Conservation (phyloP, 2,797 vertebrate species). For the Coendou prehensilis region DNA sequence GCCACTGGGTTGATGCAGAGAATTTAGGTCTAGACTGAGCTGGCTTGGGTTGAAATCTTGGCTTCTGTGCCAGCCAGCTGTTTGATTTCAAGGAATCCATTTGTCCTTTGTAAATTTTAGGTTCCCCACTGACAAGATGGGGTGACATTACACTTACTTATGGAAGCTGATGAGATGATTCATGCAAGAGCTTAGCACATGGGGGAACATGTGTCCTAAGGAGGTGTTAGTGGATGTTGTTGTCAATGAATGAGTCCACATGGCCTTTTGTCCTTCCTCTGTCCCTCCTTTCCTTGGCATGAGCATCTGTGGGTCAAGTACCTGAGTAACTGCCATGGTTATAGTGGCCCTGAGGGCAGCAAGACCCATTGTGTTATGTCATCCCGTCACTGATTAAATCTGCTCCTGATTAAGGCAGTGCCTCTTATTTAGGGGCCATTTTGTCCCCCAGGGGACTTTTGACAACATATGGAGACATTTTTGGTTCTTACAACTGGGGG, state of each 20-base stretch:
- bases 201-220: fast-evolving
- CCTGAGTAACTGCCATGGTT: not conserved
- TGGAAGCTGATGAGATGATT: not conserved
- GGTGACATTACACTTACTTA: not conserved
- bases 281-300: not conserved
- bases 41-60: not conserved
- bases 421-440: not conserved
- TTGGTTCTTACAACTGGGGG: not conserved
- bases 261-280: not conserved
- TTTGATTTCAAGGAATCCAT: not conserved
- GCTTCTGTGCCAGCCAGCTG: not conserved
- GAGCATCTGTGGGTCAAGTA: not conserved
- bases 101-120: not conserved
- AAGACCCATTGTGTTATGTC: not conserved
- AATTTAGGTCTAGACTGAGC: not conserved
- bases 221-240: fast-evolving
- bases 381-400: not conserved
- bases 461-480: not conserved
- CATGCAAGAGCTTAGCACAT: not conserved
- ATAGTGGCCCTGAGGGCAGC: not conserved
- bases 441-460: not conserved
- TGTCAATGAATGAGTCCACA: not conserved
- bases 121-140: not conserved
- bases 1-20: not conserved
- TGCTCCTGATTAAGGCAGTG: not conserved